phyloP scores from a whole-genome alignment of 2,113 vertebrate genomes.

The Mobula birostris region DNA sequence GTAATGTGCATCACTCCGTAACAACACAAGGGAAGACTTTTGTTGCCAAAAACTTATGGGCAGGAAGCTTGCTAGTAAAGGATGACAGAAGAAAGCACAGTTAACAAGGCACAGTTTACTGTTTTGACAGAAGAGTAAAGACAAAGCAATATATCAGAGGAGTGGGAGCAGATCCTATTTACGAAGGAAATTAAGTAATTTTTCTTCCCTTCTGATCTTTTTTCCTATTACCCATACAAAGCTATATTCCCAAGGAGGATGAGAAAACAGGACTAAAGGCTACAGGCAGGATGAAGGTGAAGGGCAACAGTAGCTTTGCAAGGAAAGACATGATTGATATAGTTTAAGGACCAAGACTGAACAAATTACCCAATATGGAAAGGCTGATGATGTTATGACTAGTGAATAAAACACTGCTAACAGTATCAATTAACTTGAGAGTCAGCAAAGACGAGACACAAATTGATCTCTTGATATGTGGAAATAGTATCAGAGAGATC shows the following conservation, averaged over 20 bases:
- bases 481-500: too few species aligned
- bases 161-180: not conserved
- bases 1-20: not conserved
- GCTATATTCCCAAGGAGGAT: not conserved
- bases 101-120: not conserved
- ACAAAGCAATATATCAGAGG: not conserved
- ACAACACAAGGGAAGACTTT: not conserved
- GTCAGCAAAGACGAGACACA: too few species aligned
- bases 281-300: too few species aligned
- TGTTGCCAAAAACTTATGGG: not conserved
- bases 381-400: too few species aligned
- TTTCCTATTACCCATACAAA: not conserved
- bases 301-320: too few species aligned
- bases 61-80: not conserved
- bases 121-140: not conserved
- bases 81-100: not conserved
- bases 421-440: too few species aligned
- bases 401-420: too few species aligned
- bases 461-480: too few species aligned
- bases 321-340: too few species aligned
- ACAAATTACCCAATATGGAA: too few species aligned
- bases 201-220: not conserved
- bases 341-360: too few species aligned
- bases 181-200: not conserved
- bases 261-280: too few species aligned